phyloP scores from a whole-genome alignment of 2,113 vertebrate species.

The chimpanzee (Pan troglodytes) region DNA sequence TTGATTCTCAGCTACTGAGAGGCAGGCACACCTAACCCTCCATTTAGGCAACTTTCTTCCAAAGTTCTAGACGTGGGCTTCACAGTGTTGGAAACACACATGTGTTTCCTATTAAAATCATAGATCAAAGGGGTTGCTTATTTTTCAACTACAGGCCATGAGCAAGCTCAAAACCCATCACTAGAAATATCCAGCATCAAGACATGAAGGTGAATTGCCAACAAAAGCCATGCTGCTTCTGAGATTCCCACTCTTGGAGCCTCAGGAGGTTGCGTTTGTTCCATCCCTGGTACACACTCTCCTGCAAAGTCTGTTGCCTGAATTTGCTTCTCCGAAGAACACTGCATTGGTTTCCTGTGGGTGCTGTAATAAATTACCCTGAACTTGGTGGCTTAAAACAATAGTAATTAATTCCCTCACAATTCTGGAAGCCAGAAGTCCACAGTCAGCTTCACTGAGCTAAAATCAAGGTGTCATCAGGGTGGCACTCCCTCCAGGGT shows the following conservation, averaged over 20 bases:
- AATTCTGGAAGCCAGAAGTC: neutral
- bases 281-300: neutral
- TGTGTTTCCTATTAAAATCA: neutral
- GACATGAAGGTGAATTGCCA: neutral
- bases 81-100: neutral
- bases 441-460: neutral
- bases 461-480: neutral
- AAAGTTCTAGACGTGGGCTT: neutral
- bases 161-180: neutral
- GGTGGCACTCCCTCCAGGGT: rapidly evolving
- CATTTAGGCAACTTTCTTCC: neutral
- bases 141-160: neutral
- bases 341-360: neutral
- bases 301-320: neutral
- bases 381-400: neutral
- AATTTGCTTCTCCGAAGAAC: neutral
- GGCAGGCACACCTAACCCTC: neutral
- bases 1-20: neutral
- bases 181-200: neutral
- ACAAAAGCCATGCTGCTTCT: neutral
- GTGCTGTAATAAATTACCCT: neutral
- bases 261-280: neutral
- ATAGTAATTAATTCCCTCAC: neutral
- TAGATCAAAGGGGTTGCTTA: neutral
- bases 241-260: neutral